Conservation (phyloP, 2,113 vertebrate genomes). For the Perca fluviatilis region DNA sequence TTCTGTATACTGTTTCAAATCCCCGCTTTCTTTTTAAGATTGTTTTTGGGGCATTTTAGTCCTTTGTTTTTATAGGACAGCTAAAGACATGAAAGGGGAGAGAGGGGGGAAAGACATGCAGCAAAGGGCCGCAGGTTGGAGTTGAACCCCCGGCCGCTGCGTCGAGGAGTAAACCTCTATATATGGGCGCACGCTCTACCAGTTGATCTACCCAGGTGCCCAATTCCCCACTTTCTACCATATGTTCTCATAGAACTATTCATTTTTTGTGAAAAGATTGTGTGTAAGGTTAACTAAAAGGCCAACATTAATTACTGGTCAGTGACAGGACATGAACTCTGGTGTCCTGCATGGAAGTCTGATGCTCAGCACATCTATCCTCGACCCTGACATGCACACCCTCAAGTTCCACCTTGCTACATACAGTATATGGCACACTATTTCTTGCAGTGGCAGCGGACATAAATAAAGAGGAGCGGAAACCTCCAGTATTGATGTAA, state of each 20-base stretch:
- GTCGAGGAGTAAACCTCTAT: no score
- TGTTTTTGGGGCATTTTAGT: no score
- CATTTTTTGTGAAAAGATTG: background rate
- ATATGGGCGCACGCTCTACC: no score
- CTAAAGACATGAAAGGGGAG: no score
- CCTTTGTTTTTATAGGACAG: no score
- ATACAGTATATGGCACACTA: background rate
- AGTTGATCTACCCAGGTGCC: no score
- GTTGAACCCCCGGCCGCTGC: no score
- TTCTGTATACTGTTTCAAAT: background rate
- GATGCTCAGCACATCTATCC: background rate
- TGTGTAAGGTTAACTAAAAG: background rate
- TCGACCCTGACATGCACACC: background rate
- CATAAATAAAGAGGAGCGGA: background rate
- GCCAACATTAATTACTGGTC: background rate
- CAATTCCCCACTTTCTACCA: background rate
- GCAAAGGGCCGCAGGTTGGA: no score
- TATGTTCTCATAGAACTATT: background rate
- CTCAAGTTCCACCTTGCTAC: background rate
- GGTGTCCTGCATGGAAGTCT: background rate
- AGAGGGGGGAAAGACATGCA: no score
- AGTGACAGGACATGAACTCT: background rate
- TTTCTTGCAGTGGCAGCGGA: background rate
- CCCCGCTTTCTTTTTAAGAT: background rate
- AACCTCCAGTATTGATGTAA: background rate